These are phyloP conservation scores for Bombus ignitus DNA, from an alignment of 1,140 invertebrate species.

Conservation along the genomic window DNA sequence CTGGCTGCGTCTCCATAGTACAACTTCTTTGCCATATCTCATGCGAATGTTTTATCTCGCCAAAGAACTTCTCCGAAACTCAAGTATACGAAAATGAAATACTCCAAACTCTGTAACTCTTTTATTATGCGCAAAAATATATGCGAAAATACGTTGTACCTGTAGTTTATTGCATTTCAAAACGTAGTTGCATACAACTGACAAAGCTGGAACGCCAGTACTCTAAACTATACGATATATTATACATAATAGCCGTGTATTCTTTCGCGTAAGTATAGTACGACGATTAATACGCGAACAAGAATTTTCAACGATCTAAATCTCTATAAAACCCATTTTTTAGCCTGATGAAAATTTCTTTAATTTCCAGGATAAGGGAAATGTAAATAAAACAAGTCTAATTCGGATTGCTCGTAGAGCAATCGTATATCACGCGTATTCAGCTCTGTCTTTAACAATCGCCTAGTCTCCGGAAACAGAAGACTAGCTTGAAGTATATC, in stretches of 20 bases:
- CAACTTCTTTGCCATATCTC: conserved; percentile 35
- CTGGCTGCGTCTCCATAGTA: conserved; percentile 19
- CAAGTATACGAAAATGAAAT: conserved; percentile 9
- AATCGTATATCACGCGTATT: conserved; percentile 45
- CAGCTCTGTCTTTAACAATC: conserved; percentile 66
- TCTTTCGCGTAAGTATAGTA: no score
- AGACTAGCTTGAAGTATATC: conserved; percentile 59
- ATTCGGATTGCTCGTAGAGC: not conserved
- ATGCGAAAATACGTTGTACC: not conserved
- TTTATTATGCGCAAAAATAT: conserved; percentile 12
- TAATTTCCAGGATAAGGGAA: not conserved
- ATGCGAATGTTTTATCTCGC: conserved; percentile 31
- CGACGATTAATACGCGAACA: no score
- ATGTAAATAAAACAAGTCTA: not conserved
- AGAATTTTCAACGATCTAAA: no score
- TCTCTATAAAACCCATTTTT: no score
- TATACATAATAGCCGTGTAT: no score
- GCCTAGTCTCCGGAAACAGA: conserved; percentile 44
- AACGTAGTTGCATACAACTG: no score
- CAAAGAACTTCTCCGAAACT: conserved; percentile 5
- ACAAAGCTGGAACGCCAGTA: no score
- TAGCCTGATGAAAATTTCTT: no score
- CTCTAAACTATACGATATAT: no score
- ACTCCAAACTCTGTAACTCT: not conserved
- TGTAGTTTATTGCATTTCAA: not conserved